Evolutionary conservation across 2,113 vertebrate species (phyloP).

Genomic region (Elaphurus davidianus): DNA sequence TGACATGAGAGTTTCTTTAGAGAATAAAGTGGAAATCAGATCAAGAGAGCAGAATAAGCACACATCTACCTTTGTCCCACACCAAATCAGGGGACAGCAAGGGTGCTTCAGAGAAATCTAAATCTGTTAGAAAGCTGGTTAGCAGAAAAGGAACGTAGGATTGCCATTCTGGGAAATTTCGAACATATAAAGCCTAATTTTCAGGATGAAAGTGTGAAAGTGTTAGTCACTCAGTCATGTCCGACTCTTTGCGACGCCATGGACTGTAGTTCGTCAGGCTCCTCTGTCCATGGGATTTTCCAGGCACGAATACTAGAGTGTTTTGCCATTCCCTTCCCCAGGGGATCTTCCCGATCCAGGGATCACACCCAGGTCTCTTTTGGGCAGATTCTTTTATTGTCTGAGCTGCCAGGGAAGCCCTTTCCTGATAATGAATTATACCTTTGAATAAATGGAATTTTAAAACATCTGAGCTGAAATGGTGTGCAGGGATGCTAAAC

Average conservation of each 20-base stretch:
- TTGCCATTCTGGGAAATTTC: background rate
- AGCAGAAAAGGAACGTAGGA: background rate
- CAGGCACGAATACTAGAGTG: background rate
- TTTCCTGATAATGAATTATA: background rate
- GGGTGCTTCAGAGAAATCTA: background rate
- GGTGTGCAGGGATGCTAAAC: background rate
- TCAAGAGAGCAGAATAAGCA: conserved; percentile 43
- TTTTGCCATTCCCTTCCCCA: background rate
- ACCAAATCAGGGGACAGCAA: background rate
- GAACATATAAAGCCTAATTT: background rate
- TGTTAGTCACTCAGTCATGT: background rate
- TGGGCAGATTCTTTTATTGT: background rate
- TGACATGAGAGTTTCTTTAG: conserved; percentile 67
- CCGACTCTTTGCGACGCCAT: background rate
- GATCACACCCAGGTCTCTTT: background rate
- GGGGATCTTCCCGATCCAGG: background rate
- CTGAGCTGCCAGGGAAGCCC: background rate
- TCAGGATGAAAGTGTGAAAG: background rate
- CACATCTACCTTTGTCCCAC: background rate
- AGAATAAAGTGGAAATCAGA: conserved; percentile 57
- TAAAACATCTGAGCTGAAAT: background rate
- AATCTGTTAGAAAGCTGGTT: background rate
- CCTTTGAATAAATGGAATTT: background rate
- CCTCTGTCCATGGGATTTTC: background rate
- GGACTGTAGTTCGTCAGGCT: background rate